These are phyloP conservation scores for Drosophila atroscutellata DNA, from an alignment of 2,888 invertebrate species.

Conservation along the genomic window DNA sequence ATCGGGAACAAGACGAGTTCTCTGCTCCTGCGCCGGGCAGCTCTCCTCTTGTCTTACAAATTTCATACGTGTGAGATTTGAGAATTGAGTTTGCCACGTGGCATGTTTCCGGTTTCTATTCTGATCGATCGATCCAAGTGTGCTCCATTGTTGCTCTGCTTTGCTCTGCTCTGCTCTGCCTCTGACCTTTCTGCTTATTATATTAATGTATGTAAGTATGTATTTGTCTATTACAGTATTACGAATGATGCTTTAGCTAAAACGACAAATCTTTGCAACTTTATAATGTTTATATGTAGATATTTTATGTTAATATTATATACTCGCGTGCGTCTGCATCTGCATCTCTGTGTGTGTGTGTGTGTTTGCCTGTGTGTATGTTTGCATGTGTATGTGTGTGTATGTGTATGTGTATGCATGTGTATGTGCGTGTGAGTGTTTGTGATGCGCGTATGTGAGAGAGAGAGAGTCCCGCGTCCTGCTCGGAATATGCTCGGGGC, in stretches of 20 bases:
- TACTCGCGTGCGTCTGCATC: constrained; percentile 25
- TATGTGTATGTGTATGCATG: background rate
- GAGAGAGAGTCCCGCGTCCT: background rate
- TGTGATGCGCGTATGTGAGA: background rate
- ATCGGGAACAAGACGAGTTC: background rate
- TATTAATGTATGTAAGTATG: constrained; percentile 53
- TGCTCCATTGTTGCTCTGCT: constrained; percentile 17
- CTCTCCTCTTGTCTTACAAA: background rate
- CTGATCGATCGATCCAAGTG: constrained; percentile 11
- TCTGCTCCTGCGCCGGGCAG: background rate
- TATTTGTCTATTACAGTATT: constrained; percentile 48
- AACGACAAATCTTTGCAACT: constrained; percentile 59
- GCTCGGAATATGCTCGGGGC: background rate
- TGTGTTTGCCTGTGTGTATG: background rate
- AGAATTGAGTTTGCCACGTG: constrained; percentile 8
- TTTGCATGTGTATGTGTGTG: background rate
- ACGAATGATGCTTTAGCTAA: constrained; percentile 53
- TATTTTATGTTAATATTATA: constrained; percentile 39
- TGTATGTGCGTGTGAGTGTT: background rate
- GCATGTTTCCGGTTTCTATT: constrained; percentile 4
- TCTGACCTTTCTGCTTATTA: constrained; percentile 38
- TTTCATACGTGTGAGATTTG: constrained; percentile 5
- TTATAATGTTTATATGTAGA: constrained; percentile 46
- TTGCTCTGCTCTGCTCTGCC: constrained; percentile 29
- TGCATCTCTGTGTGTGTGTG: constrained; percentile 13